A percentile compares a stretch with the other conserved stretches of the same genome.
phyloP scores from a whole-genome alignment of 1,140 invertebrate genomes.

The Idris sp. region DNA sequence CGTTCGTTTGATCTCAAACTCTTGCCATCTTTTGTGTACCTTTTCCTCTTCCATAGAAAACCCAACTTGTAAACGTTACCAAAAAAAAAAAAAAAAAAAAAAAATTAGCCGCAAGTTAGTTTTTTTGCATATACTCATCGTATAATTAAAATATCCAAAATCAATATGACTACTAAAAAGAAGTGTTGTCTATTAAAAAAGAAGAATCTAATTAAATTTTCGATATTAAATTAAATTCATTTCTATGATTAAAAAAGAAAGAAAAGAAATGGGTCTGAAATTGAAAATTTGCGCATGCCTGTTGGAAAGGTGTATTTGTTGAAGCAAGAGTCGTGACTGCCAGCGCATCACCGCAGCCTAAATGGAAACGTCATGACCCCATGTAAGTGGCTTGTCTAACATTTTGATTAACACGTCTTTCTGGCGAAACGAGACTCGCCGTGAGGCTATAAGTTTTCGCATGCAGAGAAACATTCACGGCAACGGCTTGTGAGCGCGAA shows the following conservation, averaged over 20 bases:
- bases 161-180: too few relatives aligned
- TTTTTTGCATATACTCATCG: too few relatives aligned
- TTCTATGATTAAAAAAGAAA: too few relatives aligned
- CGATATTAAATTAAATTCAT: too few relatives aligned
- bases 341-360: slow-evolving; percentile 66
- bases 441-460: slow-evolving; percentile 62
- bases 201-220: too few relatives aligned
- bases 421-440: slow-evolving; percentile 66
- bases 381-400: slow-evolving; percentile 79
- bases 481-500: slow-evolving; percentile 69
- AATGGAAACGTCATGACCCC: slow-evolving; percentile 78
- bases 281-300: slow-evolving; percentile 49
- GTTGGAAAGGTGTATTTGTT: slow-evolving; percentile 29
- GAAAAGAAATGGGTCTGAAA: slow-evolving; percentile 37
- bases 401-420: slow-evolving; percentile 79
- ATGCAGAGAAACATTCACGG: slow-evolving; percentile 59
- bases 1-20: slow-evolving; percentile 59
- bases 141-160: too few relatives aligned
- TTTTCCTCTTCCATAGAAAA: slow-evolving; percentile 26
- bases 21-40: slow-evolving; percentile 15
- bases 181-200: too few relatives aligned
- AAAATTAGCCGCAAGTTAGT: too few relatives aligned
- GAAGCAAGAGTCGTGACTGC: slow-evolving; percentile 62
- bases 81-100: background rate
- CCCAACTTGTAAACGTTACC: slow-evolving; percentile 22